Evolutionary conservation across 1,140 invertebrate species (phyloP), one percentile per base, ranked within the genome.

Genomic region (Nomia melanderi): DNA sequence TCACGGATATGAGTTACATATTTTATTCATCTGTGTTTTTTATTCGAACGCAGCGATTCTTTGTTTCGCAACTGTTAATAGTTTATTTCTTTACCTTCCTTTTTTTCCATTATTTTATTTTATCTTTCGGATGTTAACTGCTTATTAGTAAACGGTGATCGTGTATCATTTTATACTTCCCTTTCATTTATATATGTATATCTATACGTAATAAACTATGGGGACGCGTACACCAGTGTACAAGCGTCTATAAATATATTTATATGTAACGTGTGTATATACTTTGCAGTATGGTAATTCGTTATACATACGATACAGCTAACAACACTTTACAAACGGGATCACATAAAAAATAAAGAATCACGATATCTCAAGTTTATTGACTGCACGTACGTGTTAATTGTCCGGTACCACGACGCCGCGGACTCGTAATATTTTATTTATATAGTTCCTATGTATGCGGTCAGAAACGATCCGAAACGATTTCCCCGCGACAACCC

Each of bases 301-400:
- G 72, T 73, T 44, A 57, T 72, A 72, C 62, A 41, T 77, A 78
- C 47, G 54, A 56, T 82, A 82, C 63, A 65, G 59, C 78, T 83
- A 81, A 57, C 62, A 83, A 83, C 81, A 81, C 66, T 83, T 85
- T 85, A 78, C 75, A 83, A 85, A 82, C 57, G 67, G 79, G 67
- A 66, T 86, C 66, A 66, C 83, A 85, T 84, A 85, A 83, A 85
- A 85, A 87, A 86, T 85, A 82, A 85, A 80, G 31, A 69, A 78
- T 86, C 63, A 59, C 62, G 36, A 73, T 81, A 44, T 83, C 74
- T 78, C 67, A 66, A 41, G 39, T 74, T 73, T 83, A 83, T 83
- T 81, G 73, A 77, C 80, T 82, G 81, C 82, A 66, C 41, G 65
- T 75, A 74, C 54, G 50, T 60, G 20, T 56, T 41, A 60, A 69